phyloP scores from a whole-genome alignment of 2,113 vertebrate genomes.

The Hoplias malabaricus region DNA sequence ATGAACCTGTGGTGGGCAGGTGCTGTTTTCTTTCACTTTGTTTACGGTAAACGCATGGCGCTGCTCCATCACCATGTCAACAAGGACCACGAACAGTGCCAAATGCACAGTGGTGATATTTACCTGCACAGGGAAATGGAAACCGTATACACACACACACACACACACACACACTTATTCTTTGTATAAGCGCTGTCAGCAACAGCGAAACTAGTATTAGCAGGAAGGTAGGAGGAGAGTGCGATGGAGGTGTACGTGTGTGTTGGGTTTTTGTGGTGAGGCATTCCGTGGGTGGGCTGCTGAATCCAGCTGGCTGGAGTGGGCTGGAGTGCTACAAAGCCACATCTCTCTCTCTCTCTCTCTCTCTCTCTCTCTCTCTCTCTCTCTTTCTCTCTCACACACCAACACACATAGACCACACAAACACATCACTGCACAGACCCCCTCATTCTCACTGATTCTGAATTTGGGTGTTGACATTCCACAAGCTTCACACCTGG shows the following conservation, averaged over 20 bases:
- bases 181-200: conserved; percentile 12
- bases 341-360: conserved; percentile 40
- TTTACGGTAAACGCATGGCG: conserved; percentile 7
- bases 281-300: conserved; percentile 60
- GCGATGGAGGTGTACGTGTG: conserved; percentile 44
- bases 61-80: conserved; percentile 46
- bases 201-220: conserved; percentile 47
- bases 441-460: conserved; percentile 26
- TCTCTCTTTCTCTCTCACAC: conserved; percentile 22
- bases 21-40: background rate
- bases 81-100: conserved; percentile 17
- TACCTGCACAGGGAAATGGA: background rate
- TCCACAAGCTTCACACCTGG: conserved; percentile 31
- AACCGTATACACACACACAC: conserved; percentile 6
- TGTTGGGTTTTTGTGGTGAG: conserved; percentile 49
- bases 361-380: conserved; percentile 25
- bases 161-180: conserved; percentile 29
- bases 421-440: conserved; percentile 40
- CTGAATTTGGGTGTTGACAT: conserved; percentile 46
- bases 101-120: conserved; percentile 26
- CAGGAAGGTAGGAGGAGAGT: conserved; percentile 47
- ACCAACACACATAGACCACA: conserved; percentile 32
- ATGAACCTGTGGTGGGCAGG: background rate
- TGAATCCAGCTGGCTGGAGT: conserved; percentile 58
- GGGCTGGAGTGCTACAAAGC: conserved; percentile 52